Evolutionary conservation across 2,113 vertebrate genomes (phyloP).

Genomic region (Burhinus bistriatus): DNA sequence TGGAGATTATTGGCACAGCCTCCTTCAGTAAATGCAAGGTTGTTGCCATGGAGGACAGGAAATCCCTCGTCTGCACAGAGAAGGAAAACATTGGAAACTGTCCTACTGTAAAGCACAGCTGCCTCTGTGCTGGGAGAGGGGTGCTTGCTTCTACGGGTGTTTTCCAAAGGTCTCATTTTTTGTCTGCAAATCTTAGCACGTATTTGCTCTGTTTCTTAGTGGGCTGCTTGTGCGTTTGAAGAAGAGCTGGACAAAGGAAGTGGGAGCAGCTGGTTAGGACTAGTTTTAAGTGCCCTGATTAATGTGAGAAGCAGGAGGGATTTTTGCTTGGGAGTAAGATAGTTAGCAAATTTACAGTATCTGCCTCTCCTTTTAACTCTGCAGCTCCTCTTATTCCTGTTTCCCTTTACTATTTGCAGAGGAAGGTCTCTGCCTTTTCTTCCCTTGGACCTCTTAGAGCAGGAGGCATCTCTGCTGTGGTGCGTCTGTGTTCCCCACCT

Average conservation of each 20-base stretch:
- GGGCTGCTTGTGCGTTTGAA: not conserved
- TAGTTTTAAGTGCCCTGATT: slow-evolving; percentile 16
- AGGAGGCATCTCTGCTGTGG: not conserved
- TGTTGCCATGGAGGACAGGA: slow-evolving; percentile 68
- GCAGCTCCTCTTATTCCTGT: not conserved
- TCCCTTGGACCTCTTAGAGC: not conserved
- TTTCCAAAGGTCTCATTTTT: not conserved
- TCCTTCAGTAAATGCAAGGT: slow-evolving; percentile 18
- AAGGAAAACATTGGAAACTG: slow-evolving; percentile 50
- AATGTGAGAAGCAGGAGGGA: not conserved
- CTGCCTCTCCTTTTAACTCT: not conserved
- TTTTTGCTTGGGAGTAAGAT: not conserved
- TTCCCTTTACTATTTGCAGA: not conserved
- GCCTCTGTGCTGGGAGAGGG: slow-evolving; percentile 18
- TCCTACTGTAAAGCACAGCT: slow-evolving; percentile 47
- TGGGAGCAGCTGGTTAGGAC: not conserved
- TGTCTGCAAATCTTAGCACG: not conserved
- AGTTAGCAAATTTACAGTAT: not conserved
- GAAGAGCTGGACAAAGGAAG: not conserved
- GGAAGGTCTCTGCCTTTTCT: not conserved
- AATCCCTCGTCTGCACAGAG: slow-evolving; percentile 48
- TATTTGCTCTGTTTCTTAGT: not conserved
- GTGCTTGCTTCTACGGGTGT: not conserved
- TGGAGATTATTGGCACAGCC: slow-evolving; percentile 33
- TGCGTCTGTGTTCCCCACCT: not conserved